Evolutionary conservation across 1,140 invertebrate genomes (phyloP).

Genomic region (Tetramorium simillimum): DNA sequence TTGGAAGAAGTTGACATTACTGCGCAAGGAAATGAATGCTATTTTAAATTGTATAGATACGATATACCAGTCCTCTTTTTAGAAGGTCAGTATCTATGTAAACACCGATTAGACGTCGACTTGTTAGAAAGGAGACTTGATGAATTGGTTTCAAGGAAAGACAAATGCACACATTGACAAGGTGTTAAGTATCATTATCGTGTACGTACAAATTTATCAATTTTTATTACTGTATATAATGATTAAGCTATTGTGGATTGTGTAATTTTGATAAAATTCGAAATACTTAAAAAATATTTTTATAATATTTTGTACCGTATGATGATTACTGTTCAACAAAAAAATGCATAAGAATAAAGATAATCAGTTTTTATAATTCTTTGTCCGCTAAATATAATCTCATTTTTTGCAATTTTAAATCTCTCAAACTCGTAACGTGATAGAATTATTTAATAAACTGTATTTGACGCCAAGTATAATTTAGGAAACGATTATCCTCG

Average conservation of each 20-base stretch:
- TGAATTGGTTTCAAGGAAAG: conserved; percentile 57
- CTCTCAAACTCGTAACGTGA: too few relatives aligned
- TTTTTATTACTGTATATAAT: background rate
- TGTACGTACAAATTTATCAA: background rate
- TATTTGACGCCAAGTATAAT: too few relatives aligned
- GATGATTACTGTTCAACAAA: background rate
- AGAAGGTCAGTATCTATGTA: conserved; percentile 93
- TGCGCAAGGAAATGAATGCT: conserved; percentile 89
- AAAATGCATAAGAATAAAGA: background rate
- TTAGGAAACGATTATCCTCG: too few relatives aligned
- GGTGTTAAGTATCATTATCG: background rate
- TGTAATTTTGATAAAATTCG: background rate
- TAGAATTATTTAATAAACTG: too few relatives aligned
- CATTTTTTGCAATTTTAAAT: too few relatives aligned
- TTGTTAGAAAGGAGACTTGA: conserved; percentile 85
- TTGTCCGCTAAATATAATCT: background rate
- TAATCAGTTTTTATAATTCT: background rate
- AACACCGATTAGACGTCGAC: conserved; percentile 89
- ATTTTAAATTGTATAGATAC: conserved; percentile 91
- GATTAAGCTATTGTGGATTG: background rate
- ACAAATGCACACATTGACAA: background rate
- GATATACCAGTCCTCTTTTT: conserved; percentile 96
- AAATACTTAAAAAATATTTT: background rate
- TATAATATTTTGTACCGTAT: background rate
- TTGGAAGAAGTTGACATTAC: conserved; percentile 92